These are phyloP conservation scores for Axinella damicornis DNA, from an alignment of 37 sponge, comb jelly and placozoan genomes.

Conservation along the genomic window DNA sequence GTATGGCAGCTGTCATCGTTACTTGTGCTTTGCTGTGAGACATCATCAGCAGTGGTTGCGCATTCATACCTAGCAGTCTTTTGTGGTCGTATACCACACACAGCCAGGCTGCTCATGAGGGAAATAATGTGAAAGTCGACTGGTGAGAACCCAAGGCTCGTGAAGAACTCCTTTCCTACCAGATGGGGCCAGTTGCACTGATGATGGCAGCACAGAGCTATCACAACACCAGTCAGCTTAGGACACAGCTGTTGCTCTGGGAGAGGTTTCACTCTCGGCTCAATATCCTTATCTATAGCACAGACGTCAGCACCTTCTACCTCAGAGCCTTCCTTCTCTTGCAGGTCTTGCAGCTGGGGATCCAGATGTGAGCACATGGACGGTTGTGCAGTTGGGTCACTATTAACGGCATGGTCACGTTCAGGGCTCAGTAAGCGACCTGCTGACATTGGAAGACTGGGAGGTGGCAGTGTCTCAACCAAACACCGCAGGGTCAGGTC, in stretches of 20 bases:
- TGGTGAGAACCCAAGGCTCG: conserved; percentile 64
- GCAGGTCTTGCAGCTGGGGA: not conserved
- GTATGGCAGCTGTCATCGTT: too few relatives aligned
- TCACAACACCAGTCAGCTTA: conserved; percentile 50
- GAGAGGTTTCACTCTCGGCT: not conserved
- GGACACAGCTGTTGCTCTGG: not conserved
- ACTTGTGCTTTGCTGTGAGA: not conserved
- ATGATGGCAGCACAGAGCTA: conserved; percentile 95
- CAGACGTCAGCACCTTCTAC: not conserved
- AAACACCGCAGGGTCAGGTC: conserved; percentile 64
- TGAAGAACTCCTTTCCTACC: conserved; percentile 65
- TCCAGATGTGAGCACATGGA: too few relatives aligned
- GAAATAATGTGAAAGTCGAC: conserved; percentile 77
- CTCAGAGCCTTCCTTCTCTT: not conserved
- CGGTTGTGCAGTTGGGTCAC: too few relatives aligned
- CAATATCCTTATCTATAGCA: too few relatives aligned
- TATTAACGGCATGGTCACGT: too few relatives aligned
- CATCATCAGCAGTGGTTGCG: not conserved
- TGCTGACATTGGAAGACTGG: too few relatives aligned
- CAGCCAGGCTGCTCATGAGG: conserved; percentile 91
- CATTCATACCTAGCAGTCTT: not conserved
- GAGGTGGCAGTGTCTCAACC: not conserved
- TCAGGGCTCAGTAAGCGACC: not conserved
- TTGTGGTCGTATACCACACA: conserved; percentile 73
- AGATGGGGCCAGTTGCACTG: conserved; percentile 80